phyloP scores from a whole-genome alignment of 2,113 vertebrate genomes.

The Paradisaea rubra region DNA sequence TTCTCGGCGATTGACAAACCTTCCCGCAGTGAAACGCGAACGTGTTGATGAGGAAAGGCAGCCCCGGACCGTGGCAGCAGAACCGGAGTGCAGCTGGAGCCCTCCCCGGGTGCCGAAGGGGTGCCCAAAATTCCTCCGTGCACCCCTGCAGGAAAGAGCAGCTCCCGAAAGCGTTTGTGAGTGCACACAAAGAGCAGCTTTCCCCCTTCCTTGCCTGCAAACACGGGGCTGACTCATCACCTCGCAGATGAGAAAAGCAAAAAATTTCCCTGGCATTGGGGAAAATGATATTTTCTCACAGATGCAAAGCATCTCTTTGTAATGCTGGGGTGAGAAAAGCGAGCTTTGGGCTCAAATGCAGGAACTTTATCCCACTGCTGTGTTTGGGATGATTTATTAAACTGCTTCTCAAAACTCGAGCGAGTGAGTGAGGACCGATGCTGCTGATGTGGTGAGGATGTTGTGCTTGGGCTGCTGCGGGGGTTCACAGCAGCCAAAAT shows the following conservation, averaged over 20 bases:
- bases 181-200: accelerated
- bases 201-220: not conserved
- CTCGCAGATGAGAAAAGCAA: not conserved
- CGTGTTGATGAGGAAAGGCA: accelerated
- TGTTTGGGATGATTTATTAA: not conserved
- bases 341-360: not conserved
- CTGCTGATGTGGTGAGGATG: accelerated
- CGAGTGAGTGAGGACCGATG: accelerated
- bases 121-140: accelerated
- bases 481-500: not conserved
- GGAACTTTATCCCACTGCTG: not conserved
- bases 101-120: not conserved
- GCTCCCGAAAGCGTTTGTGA: not conserved
- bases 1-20: not conserved
- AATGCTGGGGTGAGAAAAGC: not conserved
- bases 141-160: accelerated
- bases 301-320: not conserved
- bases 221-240: not conserved
- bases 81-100: accelerated
- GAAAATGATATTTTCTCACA: not conserved
- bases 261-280: accelerated
- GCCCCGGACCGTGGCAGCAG: accelerated
- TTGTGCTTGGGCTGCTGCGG: not conserved
- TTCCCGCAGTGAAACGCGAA: not conserved
- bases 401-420: not conserved